phyloP scores from a whole-genome alignment of 2,888 invertebrate genomes.

The Panzeria rudis region DNA sequence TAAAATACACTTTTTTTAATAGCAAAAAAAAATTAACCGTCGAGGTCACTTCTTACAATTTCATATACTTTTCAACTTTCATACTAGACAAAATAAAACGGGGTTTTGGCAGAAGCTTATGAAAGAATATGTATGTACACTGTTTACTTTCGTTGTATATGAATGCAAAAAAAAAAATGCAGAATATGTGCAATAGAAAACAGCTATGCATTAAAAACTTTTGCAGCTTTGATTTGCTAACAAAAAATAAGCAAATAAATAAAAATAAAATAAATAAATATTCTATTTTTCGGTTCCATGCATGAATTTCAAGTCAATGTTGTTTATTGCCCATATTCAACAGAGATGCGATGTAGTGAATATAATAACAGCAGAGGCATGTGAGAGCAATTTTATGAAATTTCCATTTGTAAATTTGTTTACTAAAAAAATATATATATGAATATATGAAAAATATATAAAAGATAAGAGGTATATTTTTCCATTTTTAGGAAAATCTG shows the following conservation, averaged over 20 bases:
- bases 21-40: neutral
- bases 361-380: conserved; percentile 2
- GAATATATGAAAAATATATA: conserved; percentile 19
- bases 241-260: conserved; percentile 8
- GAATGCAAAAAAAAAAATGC: neutral
- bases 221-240: conserved; percentile 34
- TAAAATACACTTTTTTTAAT: too few relatives aligned
- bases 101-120: too few relatives aligned
- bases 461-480: conserved; percentile 15
- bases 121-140: too few relatives aligned
- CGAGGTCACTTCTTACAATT: neutral
- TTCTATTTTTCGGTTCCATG: conserved; percentile 11
- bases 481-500: conserved; percentile 25
- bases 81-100: neutral
- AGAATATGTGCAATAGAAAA: neutral
- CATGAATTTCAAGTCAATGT: conserved; percentile 42
- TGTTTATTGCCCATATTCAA: conserved; percentile 54
- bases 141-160: neutral
- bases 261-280: conserved; percentile 1
- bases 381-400: conserved; percentile 63
- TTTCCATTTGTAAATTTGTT: conserved; percentile 73
- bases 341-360: conserved; percentile 7
- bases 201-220: conserved; percentile 17
- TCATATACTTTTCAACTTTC: neutral
- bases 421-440: conserved; percentile 39